Evolutionary conservation across 2,888 invertebrate genomes (phyloP).

Genomic region (Gastrophysa polygoni): DNA sequence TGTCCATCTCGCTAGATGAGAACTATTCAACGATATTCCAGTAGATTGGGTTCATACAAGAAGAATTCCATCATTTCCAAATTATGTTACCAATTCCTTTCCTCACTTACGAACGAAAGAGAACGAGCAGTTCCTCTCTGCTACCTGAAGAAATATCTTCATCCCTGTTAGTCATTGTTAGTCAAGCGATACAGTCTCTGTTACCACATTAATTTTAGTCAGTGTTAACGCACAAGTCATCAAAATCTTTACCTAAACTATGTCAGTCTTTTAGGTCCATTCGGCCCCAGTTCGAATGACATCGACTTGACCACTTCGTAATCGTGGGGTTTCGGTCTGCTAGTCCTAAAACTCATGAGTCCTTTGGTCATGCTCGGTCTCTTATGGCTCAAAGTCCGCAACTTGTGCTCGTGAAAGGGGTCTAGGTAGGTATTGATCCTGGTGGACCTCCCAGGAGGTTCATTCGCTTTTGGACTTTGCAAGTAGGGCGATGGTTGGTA

Average conservation of each 20-base stretch:
- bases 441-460: not conserved
- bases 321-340: slow-evolving; percentile 16
- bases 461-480: not conserved
- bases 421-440: not conserved
- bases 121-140: no score
- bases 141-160: not conserved
- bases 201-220: slow-evolving; percentile 2
- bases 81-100: no score
- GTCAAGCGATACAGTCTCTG: not conserved
- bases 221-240: not conserved
- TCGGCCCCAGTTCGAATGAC: slow-evolving; percentile 50
- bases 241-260: slow-evolving; percentile 27
- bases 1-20: no score
- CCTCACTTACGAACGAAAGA: no score
- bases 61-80: no score
- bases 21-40: no score
- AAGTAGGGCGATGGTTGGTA: slow-evolving; percentile 12
- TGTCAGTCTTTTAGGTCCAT: slow-evolving; percentile 53
- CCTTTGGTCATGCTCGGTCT: not conserved
- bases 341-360: slow-evolving; percentile 6
- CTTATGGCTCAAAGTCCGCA: not conserved
- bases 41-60: no score
- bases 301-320: slow-evolving; percentile 48
- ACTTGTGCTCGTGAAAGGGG: not conserved
- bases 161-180: slow-evolving; percentile 15